phyloP scores from a whole-genome alignment of 1,140 invertebrate genomes.

The Epicauta chinensis region DNA sequence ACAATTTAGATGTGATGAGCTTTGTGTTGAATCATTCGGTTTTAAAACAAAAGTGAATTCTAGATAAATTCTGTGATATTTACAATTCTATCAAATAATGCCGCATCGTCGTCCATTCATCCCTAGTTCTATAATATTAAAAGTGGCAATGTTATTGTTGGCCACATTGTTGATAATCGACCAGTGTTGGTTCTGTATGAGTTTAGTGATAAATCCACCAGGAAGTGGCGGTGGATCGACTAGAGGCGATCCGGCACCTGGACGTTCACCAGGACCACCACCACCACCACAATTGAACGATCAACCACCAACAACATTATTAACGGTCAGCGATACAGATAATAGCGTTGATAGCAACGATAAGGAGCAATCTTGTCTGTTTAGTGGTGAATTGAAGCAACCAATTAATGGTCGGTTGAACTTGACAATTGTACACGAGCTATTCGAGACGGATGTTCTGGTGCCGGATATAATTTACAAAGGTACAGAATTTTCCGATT shows the following conservation, averaged over 20 bases:
- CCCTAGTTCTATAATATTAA: constrained; percentile 1
- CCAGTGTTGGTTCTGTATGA: constrained; percentile 3
- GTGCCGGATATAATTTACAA: constrained; percentile 21
- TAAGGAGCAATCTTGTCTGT: not conserved
- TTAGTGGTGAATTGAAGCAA: constrained; percentile 3
- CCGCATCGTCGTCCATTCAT: not conserved
- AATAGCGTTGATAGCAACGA: not conserved
- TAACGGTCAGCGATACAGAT: constrained; percentile 4
- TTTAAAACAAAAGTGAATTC: not conserved
- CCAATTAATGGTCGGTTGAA: constrained; percentile 5
- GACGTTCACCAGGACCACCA: constrained; percentile 39
- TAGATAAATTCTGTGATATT: too few relatives aligned
- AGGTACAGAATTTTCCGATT: too few relatives aligned
- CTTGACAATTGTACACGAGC: constrained; percentile 13
- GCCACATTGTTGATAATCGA: not conserved
- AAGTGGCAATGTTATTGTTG: constrained; percentile 10
- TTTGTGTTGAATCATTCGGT: constrained; percentile 1
- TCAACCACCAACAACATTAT: not conserved
- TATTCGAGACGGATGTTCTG: constrained; percentile 20
- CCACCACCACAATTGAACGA: not conserved
- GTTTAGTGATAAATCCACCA: constrained; percentile 13
- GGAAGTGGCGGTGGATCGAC: constrained; percentile 8
- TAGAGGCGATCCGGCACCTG: constrained; percentile 38
- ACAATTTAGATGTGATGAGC: constrained; percentile 9
- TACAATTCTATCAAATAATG: too few relatives aligned